Conservation (phyloP, 2,888 invertebrate species). For the Pristionchus exspectatus region DNA sequence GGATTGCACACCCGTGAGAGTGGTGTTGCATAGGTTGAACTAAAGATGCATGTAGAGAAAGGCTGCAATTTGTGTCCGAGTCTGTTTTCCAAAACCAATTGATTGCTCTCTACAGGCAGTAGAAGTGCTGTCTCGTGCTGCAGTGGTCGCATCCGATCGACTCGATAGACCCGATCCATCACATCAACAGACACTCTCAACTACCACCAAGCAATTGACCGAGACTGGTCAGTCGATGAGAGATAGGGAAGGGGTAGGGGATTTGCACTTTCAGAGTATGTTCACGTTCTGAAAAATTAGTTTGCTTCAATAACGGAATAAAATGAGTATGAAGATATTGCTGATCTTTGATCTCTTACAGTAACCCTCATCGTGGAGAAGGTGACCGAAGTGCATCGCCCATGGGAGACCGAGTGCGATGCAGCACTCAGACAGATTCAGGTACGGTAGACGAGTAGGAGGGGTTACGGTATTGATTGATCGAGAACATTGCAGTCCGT, state of each 20-base stretch:
- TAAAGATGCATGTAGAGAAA: too few relatives aligned
- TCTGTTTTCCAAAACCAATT: not conserved
- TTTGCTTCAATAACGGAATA: not conserved
- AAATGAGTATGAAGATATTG: too few relatives aligned
- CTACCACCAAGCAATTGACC: constrained; percentile 62
- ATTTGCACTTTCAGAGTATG: too few relatives aligned
- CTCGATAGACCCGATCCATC: constrained; percentile 51
- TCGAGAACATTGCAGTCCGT: constrained; percentile 82
- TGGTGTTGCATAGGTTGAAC: too few relatives aligned
- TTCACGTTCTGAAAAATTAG: not conserved
- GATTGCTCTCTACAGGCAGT: constrained; percentile 60
- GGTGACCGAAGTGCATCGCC: constrained; percentile 92
- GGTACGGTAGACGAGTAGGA: constrained; percentile 71
- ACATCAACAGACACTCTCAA: constrained; percentile 67
- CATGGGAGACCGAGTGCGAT: constrained; percentile 96
- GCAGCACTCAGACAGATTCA: constrained; percentile 94
- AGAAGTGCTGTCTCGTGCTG: constrained; percentile 64
- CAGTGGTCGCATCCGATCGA: constrained; percentile 60
- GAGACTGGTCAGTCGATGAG: constrained; percentile 58
- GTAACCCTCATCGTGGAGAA: constrained; percentile 89
- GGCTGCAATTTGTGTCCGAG: not conserved
- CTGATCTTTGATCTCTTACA: constrained; percentile 82
- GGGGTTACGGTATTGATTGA: not conserved
- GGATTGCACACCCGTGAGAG: not conserved
- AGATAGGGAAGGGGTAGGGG: constrained; percentile 80